Base-by-base conservation (phyloP, 2,888 invertebrate species). In the Nebria salina region DNA sequence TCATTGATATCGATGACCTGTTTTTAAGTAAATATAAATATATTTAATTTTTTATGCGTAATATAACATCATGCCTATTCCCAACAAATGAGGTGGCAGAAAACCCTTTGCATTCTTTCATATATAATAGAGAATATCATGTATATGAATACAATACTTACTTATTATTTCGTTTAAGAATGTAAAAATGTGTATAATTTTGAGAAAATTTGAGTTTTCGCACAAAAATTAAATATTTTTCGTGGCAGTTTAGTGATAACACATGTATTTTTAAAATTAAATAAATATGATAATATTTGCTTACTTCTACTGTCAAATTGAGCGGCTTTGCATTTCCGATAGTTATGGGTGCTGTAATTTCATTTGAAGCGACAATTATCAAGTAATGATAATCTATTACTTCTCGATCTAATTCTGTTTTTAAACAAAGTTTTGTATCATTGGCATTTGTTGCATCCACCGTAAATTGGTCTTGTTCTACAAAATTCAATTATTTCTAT, bases 1-100 rank as follows among this genome's bases (percentile, higher is more conserved):
- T 93, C 92, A 84, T 93, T 91, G 0, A 91, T 90, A 86, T 93
- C 93, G 54, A 90, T 87, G 0, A 93, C 92, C 93, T 93, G 84
- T 70, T 5, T 54, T 54, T 54, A 70, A 70, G 13, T 34, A 7
- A 70, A 26, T 25, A 13, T 20, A 13, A 20, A 20, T 20, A 26
- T 70, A 70, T 11, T 70, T 15, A 7, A 70, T 66, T 7, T n/a
- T 7, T 11, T 13, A 54, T 54, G 4, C 54, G 54, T 54, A 54
- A 54, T 54, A 54, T 43, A 43, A 20, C 20, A 20, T 20, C 20
- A 20, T 20, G 20, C 20, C 20, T 20, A 20, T 20, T 20, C 20
- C 20, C 20, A 20, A 20, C 20, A 20, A 20, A 20, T 20, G 20
- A 1, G 20, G 20, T 20, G 20, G 20, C 20, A 20, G 20, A 20